These are phyloP conservation scores for Nannoperca obscura DNA, from an alignment of 2,797 vertebrate species.

Conservation along the genomic window DNA sequence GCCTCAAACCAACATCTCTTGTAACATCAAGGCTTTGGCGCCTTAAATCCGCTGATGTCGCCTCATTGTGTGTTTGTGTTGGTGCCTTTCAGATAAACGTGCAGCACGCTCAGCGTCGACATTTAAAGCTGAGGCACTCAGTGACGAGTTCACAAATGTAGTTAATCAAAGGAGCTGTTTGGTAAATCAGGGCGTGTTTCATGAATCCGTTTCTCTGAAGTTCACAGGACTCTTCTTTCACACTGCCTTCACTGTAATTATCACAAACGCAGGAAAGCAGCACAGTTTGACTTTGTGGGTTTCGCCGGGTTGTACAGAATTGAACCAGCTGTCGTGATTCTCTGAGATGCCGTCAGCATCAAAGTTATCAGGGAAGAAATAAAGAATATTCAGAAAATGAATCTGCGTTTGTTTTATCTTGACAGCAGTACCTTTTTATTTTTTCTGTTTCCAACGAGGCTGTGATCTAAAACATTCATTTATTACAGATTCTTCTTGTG, in stretches of 20 bases:
- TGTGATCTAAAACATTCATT: constrained; percentile 44
- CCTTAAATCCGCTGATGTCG: background rate
- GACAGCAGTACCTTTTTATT: background rate
- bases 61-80: background rate
- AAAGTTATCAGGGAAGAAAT: constrained; percentile 59
- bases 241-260: constrained; percentile 57
- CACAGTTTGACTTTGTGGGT: constrained; percentile 15
- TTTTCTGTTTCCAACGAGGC: background rate
- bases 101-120: background rate
- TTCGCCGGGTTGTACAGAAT: constrained; percentile 46
- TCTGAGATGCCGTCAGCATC: constrained; percentile 37
- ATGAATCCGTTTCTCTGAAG: background rate
- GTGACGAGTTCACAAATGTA: background rate
- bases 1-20: background rate
- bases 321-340: constrained; percentile 11
- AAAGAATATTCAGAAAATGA: constrained; percentile 40
- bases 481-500: constrained; percentile 11
- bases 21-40: background rate
- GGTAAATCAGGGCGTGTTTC: background rate
- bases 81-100: background rate
- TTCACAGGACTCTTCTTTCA: constrained; percentile 23
- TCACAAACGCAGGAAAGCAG: constrained; percentile 25
- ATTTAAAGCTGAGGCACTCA: background rate
- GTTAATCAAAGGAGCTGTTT: constrained; percentile 10
- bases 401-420: constrained; percentile 15